Evolutionary conservation across 2,113 vertebrate species (phyloP), one percentile per base, ranked within the genome.

Genomic region (Cacatua alba): DNA sequence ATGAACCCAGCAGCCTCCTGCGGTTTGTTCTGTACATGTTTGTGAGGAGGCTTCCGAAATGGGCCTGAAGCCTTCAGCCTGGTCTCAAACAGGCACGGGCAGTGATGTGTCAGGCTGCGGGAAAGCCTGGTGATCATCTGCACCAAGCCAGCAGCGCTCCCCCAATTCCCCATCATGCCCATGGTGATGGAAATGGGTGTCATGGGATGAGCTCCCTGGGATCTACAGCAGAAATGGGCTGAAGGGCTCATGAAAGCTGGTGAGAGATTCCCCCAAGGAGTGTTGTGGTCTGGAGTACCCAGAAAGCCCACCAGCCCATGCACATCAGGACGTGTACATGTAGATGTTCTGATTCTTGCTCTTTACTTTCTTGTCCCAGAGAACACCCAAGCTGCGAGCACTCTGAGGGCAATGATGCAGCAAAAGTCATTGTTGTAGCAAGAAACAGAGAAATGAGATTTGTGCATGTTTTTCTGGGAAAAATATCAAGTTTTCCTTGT

Each of bases 401-500:
- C 37, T 82, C 79, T 0, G 8, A 92, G 75, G 63, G 52, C 13
- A 41, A 72, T 82, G 90, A 77, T 0, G 0, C 59, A 86, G 86
- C 68, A 71, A 70, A 94, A 81, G 35, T 3, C 59, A 88, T 51
- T 0, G 1, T 65, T 94, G 69, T 21, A 90, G 80, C 11, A 43
- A 81, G 86, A 75, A 79, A 48, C 14, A 52, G 16, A 82, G 24
- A 82, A 93, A 91, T 35, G 33, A 74, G 71, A 82, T 77, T 77
- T 83, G 24, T 55, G 8, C 60, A 20, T 77, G 59, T 64, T 86
- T 86, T 80, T 80, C 59, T 83, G 64, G 75, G 71, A 74, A 86
- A 93, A 93, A 67, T 4, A 90, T 21, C 86, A 81, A 89, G n/a
- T 82, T 91, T 91, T 77, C 28, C 74, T 24, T 69, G 41, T 69